Evolutionary conservation across 1,140 invertebrate genomes (phyloP), one percentile per base, ranked within the genome.

Genomic region (Mizuhopecten yessoensis): DNA sequence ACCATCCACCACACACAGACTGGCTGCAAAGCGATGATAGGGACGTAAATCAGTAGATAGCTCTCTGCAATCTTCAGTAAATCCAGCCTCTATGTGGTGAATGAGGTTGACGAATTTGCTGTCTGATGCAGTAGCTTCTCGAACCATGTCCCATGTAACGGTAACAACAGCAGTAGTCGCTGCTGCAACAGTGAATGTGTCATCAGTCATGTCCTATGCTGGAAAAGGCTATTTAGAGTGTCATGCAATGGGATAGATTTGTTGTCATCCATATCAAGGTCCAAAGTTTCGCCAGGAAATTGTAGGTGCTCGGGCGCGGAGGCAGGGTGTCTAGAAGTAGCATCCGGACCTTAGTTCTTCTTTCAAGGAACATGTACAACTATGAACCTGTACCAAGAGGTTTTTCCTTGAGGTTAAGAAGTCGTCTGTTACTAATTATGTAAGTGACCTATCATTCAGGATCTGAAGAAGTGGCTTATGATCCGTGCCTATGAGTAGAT

Each of bases 381-480:
- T 20, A 75, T 90, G 86, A 90, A 92, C 34, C 87, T 87, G 45
- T 90, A 92, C 9, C 87, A 10, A 92, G 88, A 3, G 90, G 91
- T 39, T 90, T 92, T 36, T 92, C 90, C 39, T 92, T 92, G 33
- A 92, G 90, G 75, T 91, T 91, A 13, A 89, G 88, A 9, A 89
- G 45, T 5, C 57, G 57, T 75, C 57, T 75, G n/a, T 86, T 88
- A 9, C 34, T 36, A 20, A 93, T 93, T 91, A 86, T 0, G 86
- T 86, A 15, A 93, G 89, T 34, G 34, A 88, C 23, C 90, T 33
- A 42, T 94, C 92, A 5, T 88, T 86, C 49, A 93, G 87, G 0
- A 91, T 88, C 90, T 92, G 87, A 20, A 93, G 75, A 10, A 93
- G 89, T 23, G 92, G 94, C 39, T 94, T 94, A 88, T 94, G 93